Evolutionary conservation across 2,888 invertebrate species (phyloP).

Genomic region (Pteria penguin): DNA sequence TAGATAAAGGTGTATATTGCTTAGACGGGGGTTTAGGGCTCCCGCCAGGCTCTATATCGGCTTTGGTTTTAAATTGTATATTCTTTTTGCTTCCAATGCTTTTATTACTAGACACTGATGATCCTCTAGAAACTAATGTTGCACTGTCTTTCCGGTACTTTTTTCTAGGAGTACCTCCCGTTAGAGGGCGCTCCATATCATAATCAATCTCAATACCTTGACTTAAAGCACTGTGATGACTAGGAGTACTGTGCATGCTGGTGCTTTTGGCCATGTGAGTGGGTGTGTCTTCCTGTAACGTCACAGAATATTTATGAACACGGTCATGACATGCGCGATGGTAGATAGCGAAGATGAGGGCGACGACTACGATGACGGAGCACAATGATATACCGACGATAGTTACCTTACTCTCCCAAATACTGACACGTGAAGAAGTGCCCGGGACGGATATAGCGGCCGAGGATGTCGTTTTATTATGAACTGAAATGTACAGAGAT

Average conservation of each 20-base stretch:
- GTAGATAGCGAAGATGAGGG: conserved; percentile 68
- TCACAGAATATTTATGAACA: conserved; percentile 69
- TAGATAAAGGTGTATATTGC: conserved; percentile 63
- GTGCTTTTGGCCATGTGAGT: conserved; percentile 64
- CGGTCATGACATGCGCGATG: conserved; percentile 65
- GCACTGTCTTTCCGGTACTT: conserved; percentile 42
- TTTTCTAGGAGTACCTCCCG: conserved; percentile 49
- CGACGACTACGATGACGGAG: conserved; percentile 66
- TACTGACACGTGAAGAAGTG: conserved; percentile 21
- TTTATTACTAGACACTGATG: conserved; percentile 64
- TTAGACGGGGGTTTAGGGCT: conserved; percentile 63
- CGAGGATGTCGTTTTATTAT: conserved; percentile 34
- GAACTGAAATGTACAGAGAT: conserved; percentile 38
- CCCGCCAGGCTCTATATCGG: conserved; percentile 55
- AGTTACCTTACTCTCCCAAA: conserved; percentile 74
- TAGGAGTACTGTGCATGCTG: conserved; percentile 61
- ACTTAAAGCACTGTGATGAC: conserved; percentile 54
- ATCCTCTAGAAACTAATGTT: conserved; percentile 50
- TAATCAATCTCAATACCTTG: conserved; percentile 64
- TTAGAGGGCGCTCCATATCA: conserved; percentile 72
- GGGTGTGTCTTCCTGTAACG: conserved; percentile 68
- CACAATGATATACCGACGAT: conserved; percentile 76
- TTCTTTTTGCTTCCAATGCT: conserved; percentile 54
- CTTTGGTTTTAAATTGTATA: conserved; percentile 54
- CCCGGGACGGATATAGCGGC: conserved; percentile 22